Percentiles rank a stretch among this genome's conserved stretches.
phyloP scores from a whole-genome alignment of 2,113 vertebrate species.

The Rhodinocichla rosea region DNA sequence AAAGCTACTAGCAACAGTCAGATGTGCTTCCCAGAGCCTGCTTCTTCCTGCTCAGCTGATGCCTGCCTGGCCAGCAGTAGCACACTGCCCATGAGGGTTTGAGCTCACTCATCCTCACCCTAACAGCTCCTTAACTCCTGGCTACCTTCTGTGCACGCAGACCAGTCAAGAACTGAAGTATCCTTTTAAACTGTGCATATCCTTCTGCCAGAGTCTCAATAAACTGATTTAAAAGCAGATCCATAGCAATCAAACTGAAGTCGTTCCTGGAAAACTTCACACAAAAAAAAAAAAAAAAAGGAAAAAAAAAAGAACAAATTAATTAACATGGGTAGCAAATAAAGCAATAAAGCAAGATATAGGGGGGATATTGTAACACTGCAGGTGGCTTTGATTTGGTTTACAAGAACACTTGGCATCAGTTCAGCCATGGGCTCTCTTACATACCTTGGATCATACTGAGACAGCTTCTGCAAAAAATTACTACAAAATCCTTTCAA shows the following conservation, averaged over 20 bases:
- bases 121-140: not conserved
- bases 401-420: not conserved
- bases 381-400: not conserved
- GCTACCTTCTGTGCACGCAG: not conserved
- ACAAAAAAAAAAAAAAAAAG: rapidly evolving
- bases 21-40: rapidly evolving
- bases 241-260: not conserved
- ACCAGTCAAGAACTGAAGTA: not conserved
- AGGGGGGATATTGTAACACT: not conserved
- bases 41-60: not conserved
- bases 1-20: not conserved
- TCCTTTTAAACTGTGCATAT: not conserved
- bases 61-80: not conserved
- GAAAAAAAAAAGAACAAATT: not conserved
- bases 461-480: not conserved
- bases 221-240: not conserved
- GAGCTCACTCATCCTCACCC: not conserved
- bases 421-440: not conserved
- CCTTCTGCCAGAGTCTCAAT: not conserved
- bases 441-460: not conserved
- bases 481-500: not conserved
- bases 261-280: not conserved
- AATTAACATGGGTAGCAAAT: not conserved
- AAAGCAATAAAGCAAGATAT: not conserved
- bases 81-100: no score